Conservation (phyloP, 2,888 invertebrate genomes). For the Epinotia demarniana region DNA sequence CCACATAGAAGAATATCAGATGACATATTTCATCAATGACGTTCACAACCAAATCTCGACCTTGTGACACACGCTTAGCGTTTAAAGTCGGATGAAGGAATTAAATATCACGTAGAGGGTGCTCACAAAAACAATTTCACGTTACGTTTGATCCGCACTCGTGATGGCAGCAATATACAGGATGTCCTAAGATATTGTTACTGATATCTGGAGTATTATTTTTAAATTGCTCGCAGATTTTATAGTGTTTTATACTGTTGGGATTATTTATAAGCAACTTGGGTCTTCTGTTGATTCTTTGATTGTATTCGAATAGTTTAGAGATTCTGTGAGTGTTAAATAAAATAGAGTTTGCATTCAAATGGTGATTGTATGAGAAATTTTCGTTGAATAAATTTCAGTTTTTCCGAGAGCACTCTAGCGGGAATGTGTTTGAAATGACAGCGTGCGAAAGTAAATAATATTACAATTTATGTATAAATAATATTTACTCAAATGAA, state of each 20-base stretch:
- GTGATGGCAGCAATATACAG: conserved; percentile 42
- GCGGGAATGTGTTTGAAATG: too few species aligned
- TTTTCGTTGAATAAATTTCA: conserved; percentile 5
- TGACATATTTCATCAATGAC: conserved; percentile 34
- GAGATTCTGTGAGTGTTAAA: neutral
- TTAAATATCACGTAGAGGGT: conserved; percentile 35
- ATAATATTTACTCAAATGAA: too few species aligned
- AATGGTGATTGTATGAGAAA: neutral
- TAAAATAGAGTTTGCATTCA: conserved; percentile 6
- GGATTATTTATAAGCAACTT: conserved; percentile 16
- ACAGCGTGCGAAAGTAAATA: neutral
- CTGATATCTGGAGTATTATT: conserved; percentile 38
- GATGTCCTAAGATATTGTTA: conserved; percentile 38
- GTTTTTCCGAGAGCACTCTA: neutral
- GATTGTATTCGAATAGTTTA: neutral
- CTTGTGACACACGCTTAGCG: neutral
- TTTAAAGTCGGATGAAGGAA: neutral
- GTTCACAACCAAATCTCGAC: neutral
- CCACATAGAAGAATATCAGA: conserved; percentile 42
- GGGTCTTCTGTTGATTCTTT: neutral
- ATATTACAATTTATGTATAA: too few species aligned
- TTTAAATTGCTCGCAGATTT: conserved; percentile 35
- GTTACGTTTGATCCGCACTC: conserved; percentile 43
- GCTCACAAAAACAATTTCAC: conserved; percentile 44
- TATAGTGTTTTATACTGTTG: conserved; percentile 7